A percentile compares a stretch with the other conserved stretches of the same genome.
phyloP scores from a whole-genome alignment of 2,797 vertebrate species.

The Leuciscus waleckii region DNA sequence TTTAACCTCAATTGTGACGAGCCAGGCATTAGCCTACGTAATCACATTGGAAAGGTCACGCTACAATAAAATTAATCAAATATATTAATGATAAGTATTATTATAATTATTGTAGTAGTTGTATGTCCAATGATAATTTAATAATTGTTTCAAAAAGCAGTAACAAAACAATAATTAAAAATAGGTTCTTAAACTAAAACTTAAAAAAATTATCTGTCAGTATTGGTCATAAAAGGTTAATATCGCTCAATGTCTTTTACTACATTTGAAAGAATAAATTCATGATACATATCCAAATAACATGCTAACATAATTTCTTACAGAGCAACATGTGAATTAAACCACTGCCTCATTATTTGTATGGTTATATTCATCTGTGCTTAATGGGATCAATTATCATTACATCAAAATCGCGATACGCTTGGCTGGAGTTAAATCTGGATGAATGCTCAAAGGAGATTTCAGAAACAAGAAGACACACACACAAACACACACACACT shows the following conservation, averaged over 20 bases:
- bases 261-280: not conserved
- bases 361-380: not conserved
- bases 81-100: not conserved
- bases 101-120: not conserved
- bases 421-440: conserved; percentile 31
- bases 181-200: not conserved
- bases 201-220: too few relatives aligned
- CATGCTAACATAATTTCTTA: not conserved
- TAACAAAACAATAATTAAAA: not conserved
- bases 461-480: conserved; percentile 25
- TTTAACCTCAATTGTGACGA: too few relatives aligned
- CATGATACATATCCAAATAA: not conserved
- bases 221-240: not conserved
- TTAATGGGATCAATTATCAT: conserved; percentile 23
- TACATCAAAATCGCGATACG: not conserved
- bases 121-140: not conserved
- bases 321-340: not conserved
- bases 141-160: not conserved
- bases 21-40: too few relatives aligned
- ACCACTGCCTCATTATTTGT: not conserved
- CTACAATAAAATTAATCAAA: not conserved
- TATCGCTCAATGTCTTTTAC: not conserved
- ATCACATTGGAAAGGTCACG: too few relatives aligned
- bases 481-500: conserved; percentile 23
- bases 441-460: conserved; percentile 21